phyloP scores from a whole-genome alignment of 2,888 invertebrate species.

The Luperina testacea region DNA sequence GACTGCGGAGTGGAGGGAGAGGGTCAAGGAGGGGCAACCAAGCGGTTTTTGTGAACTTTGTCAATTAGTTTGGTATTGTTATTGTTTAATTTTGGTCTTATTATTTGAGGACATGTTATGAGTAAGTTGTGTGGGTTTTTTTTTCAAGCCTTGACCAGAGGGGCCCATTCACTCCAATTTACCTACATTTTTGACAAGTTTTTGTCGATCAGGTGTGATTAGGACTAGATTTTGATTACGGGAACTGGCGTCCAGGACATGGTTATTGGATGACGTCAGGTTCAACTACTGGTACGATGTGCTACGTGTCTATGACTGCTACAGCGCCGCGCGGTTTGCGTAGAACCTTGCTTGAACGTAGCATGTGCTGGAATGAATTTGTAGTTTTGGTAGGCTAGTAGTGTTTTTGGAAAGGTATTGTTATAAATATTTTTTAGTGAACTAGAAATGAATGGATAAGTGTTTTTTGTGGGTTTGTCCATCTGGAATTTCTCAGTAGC shows the following conservation, averaged over 20 bases:
- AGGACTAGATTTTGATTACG: too few species aligned
- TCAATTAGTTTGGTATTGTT: conserved; percentile 27
- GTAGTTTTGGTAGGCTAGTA: background rate
- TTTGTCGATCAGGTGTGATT: too few species aligned
- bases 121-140: background rate
- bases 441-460: background rate
- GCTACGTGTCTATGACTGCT: conserved; percentile 16
- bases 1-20: conserved; percentile 47
- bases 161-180: background rate
- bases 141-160: background rate
- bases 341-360: background rate
- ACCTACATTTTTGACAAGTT: background rate
- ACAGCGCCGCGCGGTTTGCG: background rate
- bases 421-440: background rate
- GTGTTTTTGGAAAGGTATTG: background rate
- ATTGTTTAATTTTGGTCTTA: background rate
- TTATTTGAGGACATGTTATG: background rate
- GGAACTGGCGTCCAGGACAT: too few species aligned
- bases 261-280: conserved; percentile 24
- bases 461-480: too few species aligned
- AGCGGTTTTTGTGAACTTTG: conserved; percentile 47
- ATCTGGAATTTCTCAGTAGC: too few species aligned
- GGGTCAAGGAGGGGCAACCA: conserved; percentile 62
- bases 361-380: background rate
- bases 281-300: conserved; percentile 4